Evolutionary conservation across 2,113 vertebrate genomes (phyloP).

Genomic region (Corythoichthys haematopterus): DNA sequence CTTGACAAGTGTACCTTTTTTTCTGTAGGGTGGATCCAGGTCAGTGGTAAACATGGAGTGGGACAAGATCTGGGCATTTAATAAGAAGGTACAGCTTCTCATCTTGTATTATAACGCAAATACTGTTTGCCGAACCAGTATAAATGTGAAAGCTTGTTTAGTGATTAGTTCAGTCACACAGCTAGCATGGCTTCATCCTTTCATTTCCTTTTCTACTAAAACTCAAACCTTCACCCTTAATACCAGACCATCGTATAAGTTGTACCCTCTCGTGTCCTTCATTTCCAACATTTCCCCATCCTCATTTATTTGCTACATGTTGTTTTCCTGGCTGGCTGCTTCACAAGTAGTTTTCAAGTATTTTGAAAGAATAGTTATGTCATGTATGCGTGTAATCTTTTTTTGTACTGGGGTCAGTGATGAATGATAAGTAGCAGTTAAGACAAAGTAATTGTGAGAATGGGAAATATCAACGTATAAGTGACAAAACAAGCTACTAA

Average conservation of each 20-base stretch:
- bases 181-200: slow-evolving; percentile 56
- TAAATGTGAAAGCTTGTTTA: slow-evolving; percentile 2
- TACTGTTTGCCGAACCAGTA: background rate
- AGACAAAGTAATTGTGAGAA: background rate
- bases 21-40: slow-evolving; percentile 85
- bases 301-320: slow-evolving; percentile 26
- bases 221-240: background rate
- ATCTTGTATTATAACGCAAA: background rate
- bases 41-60: slow-evolving; percentile 99
- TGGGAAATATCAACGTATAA: background rate
- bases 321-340: slow-evolving; percentile 42
- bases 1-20: too few species aligned
- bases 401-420: background rate
- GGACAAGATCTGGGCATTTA: slow-evolving; percentile 99
- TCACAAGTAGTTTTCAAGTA: slow-evolving; percentile 21
- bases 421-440: background rate
- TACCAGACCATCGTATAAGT: background rate
- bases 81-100: slow-evolving; percentile 88
- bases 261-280: slow-evolving; percentile 17
- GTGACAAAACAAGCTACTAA: background rate
- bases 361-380: background rate
- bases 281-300: slow-evolving; percentile 7
- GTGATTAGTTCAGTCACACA: slow-evolving; percentile 7
- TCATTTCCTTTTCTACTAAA: background rate
- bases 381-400: background rate